Conservation (phyloP, 1,140 invertebrate species). For the Mactra quadrangularis region DNA sequence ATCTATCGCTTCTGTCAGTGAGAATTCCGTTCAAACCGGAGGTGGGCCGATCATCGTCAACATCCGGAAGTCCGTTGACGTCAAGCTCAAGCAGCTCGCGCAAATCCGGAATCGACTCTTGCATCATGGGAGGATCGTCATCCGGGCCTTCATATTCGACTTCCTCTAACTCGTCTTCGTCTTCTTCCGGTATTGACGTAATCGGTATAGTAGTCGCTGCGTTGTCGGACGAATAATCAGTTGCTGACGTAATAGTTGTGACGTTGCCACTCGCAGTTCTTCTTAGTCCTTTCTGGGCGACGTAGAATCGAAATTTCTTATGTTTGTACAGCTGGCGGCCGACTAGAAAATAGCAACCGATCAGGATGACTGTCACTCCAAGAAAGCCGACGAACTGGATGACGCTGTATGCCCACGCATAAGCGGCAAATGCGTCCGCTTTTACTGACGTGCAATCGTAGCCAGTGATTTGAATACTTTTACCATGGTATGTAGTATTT, state of each 20-base stretch:
- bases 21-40: slow-evolving; percentile 26
- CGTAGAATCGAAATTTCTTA: slow-evolving; percentile 59
- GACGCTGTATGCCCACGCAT: slow-evolving; percentile 35
- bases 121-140: slow-evolving; percentile 41
- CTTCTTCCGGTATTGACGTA: slow-evolving; percentile 44
- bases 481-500: slow-evolving; percentile 17
- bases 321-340: slow-evolving; percentile 56
- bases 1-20: not conserved
- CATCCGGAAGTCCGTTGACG: slow-evolving; percentile 20
- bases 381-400: slow-evolving; percentile 55
- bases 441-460: slow-evolving; percentile 53
- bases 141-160: slow-evolving; percentile 55
- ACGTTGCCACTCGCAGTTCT: slow-evolving; percentile 50
- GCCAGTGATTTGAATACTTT: slow-evolving; percentile 18
- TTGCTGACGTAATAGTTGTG: slow-evolving; percentile 37
- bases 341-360: slow-evolving; percentile 58
- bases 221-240: slow-evolving; percentile 47
- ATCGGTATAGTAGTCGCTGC: slow-evolving; percentile 40
- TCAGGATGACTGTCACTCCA: slow-evolving; percentile 27
- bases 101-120: slow-evolving; percentile 51
- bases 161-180: slow-evolving; percentile 51
- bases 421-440: slow-evolving; percentile 15
- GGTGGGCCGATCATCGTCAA: slow-evolving; percentile 47
- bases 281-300: slow-evolving; percentile 42
- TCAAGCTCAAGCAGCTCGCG: slow-evolving; percentile 49